Conservation (phyloP, 2,797 vertebrate species). For the Anolis apletophallus region DNA sequence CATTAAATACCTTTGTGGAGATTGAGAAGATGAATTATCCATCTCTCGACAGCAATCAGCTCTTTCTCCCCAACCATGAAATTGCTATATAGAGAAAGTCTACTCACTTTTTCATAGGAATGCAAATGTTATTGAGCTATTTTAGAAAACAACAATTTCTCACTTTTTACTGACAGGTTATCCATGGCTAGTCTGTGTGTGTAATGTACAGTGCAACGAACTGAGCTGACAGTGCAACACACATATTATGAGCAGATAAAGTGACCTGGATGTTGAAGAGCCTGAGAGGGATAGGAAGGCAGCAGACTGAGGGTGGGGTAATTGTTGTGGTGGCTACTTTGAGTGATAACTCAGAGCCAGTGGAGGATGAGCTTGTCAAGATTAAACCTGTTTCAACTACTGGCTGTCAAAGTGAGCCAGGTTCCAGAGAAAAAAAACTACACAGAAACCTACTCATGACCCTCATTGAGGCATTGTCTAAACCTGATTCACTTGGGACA, state of each 20-base stretch:
- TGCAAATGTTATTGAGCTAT: constrained; percentile 43
- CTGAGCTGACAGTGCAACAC: not conserved
- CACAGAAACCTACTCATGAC: not conserved
- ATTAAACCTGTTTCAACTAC: not conserved
- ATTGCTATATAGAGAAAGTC: constrained; percentile 50
- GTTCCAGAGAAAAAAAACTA: not conserved
- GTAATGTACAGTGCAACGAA: not conserved
- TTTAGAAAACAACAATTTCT: constrained; percentile 33
- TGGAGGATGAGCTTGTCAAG: not conserved
- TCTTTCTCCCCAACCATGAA: constrained; percentile 54
- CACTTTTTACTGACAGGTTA: constrained; percentile 21
- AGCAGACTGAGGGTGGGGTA: not conserved
- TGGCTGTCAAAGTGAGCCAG: not conserved
- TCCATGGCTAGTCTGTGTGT: not conserved
- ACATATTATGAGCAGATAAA: not conserved
- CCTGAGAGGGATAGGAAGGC: not conserved
- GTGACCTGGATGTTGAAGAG: not conserved
- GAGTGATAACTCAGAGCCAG: not conserved
- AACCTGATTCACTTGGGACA: not conserved
- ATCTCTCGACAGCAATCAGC: constrained; percentile 52
- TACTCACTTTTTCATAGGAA: constrained; percentile 43
- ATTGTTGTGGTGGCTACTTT: not conserved
- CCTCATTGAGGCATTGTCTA: not conserved
- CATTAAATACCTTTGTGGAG: constrained; percentile 55
- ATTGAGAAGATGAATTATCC: constrained; percentile 58